Conservation (phyloP, 2,113 vertebrate genomes). For the Oenanthe melanoleuca region DNA sequence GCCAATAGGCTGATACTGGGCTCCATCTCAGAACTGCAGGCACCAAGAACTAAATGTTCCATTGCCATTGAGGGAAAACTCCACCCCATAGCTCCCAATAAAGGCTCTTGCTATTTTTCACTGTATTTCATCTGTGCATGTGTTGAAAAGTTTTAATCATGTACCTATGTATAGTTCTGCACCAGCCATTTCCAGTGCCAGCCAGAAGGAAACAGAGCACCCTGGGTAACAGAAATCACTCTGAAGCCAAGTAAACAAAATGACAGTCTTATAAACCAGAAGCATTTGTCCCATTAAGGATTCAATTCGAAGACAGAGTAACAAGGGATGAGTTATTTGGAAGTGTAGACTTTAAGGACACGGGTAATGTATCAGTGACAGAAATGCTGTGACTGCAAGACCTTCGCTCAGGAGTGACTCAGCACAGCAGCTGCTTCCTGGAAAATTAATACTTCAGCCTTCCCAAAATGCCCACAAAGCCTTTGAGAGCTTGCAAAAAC, state of each 20-base stretch:
- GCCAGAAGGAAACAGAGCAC: background rate
- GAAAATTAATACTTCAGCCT: background rate
- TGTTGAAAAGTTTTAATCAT: background rate
- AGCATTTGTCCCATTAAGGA: background rate
- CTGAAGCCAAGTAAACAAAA: background rate
- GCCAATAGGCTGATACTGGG: background rate
- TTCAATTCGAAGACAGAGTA: background rate
- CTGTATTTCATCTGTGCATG: background rate
- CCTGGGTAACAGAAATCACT: background rate
- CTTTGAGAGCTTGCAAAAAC: background rate
- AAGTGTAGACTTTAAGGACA: background rate
- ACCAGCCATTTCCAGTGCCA: background rate
- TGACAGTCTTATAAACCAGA: background rate
- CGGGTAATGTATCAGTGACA: background rate
- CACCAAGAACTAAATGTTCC: background rate
- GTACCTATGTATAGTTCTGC: background rate
- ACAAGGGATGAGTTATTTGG: background rate
- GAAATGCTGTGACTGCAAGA: background rate
- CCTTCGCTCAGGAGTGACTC: background rate
- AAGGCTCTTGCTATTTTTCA: background rate
- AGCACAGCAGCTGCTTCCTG: constrained; percentile 43
- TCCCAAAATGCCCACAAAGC: background rate
- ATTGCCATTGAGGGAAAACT: background rate
- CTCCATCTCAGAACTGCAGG: background rate
- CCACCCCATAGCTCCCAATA: background rate